phyloP scores from a whole-genome alignment of 2,888 invertebrate genomes.

The Stegophylla sp. region DNA sequence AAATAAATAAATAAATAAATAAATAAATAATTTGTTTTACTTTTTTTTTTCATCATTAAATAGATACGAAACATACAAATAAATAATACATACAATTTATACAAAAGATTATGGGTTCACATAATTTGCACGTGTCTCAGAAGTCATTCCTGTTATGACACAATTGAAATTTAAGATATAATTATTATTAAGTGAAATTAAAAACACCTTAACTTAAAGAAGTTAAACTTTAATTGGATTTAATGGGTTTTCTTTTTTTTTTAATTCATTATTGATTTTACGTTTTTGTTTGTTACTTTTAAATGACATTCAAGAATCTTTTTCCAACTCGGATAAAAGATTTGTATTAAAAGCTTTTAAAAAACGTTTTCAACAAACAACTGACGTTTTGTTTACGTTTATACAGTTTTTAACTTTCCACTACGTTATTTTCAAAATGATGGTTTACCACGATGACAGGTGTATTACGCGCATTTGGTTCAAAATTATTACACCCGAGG shows the following conservation, averaged over 20 bases:
- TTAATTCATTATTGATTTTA: neutral
- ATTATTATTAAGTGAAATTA: neutral
- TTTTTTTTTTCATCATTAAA: neutral
- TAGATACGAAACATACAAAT: neutral
- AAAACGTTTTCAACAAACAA: conserved; percentile 31
- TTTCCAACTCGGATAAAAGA: conserved; percentile 36
- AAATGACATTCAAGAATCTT: conserved; percentile 13
- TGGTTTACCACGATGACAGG: conserved; percentile 26
- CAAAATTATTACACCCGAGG: conserved; percentile 33
- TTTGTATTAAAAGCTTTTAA: conserved; percentile 26
- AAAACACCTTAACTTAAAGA: neutral
- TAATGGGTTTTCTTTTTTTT: conserved; percentile 1
- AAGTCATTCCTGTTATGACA: neutral
- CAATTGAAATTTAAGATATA: neutral
- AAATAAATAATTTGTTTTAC: too few species aligned
- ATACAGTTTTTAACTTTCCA: conserved; percentile 45
- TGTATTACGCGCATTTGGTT: conserved; percentile 31
- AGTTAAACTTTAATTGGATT: conserved; percentile 12
- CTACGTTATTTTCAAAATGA: conserved; percentile 35
- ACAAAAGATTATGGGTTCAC: too few species aligned
- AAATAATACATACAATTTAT: neutral
- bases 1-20: too few species aligned
- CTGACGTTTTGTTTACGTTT: conserved; percentile 37
- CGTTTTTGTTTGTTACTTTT: neutral
- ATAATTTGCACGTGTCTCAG: too few species aligned